phyloP scores from a whole-genome alignment of 2,113 vertebrate genomes.

The Erythrolamprus reginae region DNA sequence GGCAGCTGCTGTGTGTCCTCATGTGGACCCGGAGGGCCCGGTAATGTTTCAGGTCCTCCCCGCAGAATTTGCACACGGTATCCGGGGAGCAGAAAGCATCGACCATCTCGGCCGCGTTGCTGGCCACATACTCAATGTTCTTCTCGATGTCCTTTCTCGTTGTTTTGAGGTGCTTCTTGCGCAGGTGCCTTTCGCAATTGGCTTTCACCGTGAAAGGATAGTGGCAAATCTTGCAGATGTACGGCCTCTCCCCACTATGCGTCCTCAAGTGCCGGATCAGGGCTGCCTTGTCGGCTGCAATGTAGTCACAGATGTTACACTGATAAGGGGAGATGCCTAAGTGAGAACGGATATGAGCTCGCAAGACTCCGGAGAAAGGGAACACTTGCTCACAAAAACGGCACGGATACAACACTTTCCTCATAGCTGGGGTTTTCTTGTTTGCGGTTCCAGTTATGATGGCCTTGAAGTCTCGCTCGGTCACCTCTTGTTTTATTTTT shows the following conservation, averaged over 20 bases:
- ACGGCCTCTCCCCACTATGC: slow-evolving; percentile 94
- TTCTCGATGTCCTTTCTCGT: slow-evolving; percentile 95
- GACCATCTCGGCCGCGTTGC: slow-evolving; percentile 71
- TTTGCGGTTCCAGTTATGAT: slow-evolving; percentile 64
- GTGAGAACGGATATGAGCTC: slow-evolving; percentile 92
- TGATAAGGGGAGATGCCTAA: slow-evolving; percentile 91
- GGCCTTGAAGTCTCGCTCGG: slow-evolving; percentile 76
- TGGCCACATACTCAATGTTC: slow-evolving; percentile 91
- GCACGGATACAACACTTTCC: slow-evolving; percentile 86
- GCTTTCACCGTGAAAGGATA: slow-evolving; percentile 98
- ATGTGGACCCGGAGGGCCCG: slow-evolving; percentile 92
- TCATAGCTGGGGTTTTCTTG: slow-evolving; percentile 70
- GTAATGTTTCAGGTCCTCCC: slow-evolving; percentile 87
- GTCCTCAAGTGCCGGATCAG: slow-evolving; percentile 94
- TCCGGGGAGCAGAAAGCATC: slow-evolving; percentile 75
- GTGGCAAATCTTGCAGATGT: slow-evolving; percentile 95
- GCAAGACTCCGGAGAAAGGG: slow-evolving; percentile 84
- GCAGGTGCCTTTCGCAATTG: slow-evolving; percentile 95
- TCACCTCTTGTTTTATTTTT: slow-evolving; percentile 83
- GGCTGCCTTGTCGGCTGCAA: slow-evolving; percentile 92
- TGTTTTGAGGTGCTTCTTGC: slow-evolving; percentile 94
- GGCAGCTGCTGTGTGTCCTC: slow-evolving; percentile 87
- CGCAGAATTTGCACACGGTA: slow-evolving; percentile 85
- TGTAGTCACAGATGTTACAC: slow-evolving; percentile 95
- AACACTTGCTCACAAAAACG: slow-evolving; percentile 95